Percentiles rank a stretch among this genome's conserved stretches.
These are phyloP conservation scores for Amiota communis DNA, from an alignment of 2,888 invertebrate genomes.

Conservation along the genomic window DNA sequence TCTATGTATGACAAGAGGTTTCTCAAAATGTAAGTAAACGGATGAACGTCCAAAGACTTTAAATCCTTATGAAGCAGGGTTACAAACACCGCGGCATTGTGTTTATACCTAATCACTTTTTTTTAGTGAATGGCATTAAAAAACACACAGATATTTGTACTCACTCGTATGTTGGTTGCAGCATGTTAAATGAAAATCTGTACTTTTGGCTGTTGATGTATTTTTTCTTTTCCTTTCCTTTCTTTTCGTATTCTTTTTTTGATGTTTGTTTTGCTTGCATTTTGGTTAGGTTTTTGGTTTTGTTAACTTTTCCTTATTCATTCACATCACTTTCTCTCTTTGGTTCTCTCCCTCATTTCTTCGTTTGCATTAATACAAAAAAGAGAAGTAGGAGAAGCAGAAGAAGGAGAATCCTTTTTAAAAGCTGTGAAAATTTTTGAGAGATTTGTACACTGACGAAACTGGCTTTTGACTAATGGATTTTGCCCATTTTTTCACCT, in stretches of 20 bases:
- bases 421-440: background rate
- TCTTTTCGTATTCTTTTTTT: constrained; percentile 40
- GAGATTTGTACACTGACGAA: constrained; percentile 16
- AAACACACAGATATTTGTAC: too few species aligned
- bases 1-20: too few species aligned
- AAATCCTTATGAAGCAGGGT: too few species aligned
- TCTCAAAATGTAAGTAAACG: too few species aligned
- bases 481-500: constrained; percentile 15
- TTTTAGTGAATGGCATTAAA: constrained; percentile 30
- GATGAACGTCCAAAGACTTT: background rate
- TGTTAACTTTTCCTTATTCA: background rate
- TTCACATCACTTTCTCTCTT: background rate
- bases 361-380: background rate
- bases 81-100: background rate
- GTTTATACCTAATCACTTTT: background rate
- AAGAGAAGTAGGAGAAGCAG: background rate
- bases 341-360: too few species aligned
- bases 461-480: constrained; percentile 21
- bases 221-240: constrained; percentile 42
- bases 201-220: constrained; percentile 57
- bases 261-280: constrained; percentile 23
- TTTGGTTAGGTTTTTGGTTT: constrained; percentile 11
- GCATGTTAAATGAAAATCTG: constrained; percentile 60
- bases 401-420: background rate
- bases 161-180: too few species aligned